These are phyloP conservation scores for Ameiurus melas DNA, from an alignment of 2,113 vertebrate species.

Conservation along the genomic window DNA sequence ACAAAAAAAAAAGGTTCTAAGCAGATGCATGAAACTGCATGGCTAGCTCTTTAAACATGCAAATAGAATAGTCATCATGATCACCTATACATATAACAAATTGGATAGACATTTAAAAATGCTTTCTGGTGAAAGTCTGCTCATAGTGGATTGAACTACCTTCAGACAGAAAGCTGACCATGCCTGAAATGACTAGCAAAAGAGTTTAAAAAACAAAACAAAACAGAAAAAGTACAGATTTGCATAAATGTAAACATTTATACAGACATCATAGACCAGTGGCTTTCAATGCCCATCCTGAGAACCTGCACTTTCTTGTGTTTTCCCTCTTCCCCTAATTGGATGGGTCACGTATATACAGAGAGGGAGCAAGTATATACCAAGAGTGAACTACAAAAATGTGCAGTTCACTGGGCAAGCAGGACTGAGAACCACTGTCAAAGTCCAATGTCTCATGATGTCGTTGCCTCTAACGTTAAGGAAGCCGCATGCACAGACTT, in stretches of 20 bases:
- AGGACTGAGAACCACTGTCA: constrained; percentile 39
- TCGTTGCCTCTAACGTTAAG: constrained; percentile 39
- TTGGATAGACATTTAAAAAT: constrained; percentile 13
- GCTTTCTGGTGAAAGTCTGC: constrained; percentile 17
- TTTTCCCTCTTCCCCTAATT: background rate
- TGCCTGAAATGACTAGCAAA: constrained; percentile 22
- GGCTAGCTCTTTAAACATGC: constrained; percentile 36
- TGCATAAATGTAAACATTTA: constrained; percentile 29
- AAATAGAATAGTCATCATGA: constrained; percentile 1
- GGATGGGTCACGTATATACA: background rate
- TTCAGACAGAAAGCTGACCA: constrained; percentile 22
- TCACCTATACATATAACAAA: constrained; percentile 3
- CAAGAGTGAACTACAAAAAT: constrained; percentile 16
- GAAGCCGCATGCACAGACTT: constrained; percentile 70
- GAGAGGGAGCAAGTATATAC: background rate
- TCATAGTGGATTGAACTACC: constrained; percentile 1
- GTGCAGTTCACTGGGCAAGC: constrained; percentile 13
- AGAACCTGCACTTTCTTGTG: constrained; percentile 8
- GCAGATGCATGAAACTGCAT: constrained; percentile 38
- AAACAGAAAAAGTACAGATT: constrained; percentile 1
- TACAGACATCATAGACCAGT: constrained; percentile 25
- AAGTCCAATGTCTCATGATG: constrained; percentile 49
- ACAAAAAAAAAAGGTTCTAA: background rate
- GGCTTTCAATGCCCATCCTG: constrained; percentile 30
- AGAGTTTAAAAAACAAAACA: background rate